Conservation (phyloP, 2,888 invertebrate species). For the Chaitophorus viminalis region DNA sequence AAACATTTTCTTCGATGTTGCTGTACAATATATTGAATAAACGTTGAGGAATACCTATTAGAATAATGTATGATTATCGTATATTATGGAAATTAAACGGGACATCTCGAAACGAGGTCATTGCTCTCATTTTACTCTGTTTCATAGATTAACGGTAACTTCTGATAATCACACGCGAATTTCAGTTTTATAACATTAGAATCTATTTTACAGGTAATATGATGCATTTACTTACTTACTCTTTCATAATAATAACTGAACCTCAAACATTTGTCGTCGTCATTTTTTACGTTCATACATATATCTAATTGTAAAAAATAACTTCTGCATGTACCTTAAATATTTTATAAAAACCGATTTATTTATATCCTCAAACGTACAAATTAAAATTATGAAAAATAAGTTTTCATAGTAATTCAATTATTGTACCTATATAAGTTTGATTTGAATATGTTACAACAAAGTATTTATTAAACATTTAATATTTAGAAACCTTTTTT, state of each 20-base stretch:
- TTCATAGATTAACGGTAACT: conserved; percentile 31
- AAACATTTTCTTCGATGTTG: neutral
- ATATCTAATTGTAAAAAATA: neutral
- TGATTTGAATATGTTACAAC: neutral
- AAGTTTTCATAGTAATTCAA: neutral
- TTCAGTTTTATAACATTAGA: neutral
- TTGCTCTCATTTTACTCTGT: conserved; percentile 36
- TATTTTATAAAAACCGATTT: neutral
- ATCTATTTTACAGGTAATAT: neutral
- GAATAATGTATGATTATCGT: conserved; percentile 16
- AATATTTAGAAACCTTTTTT: neutral
- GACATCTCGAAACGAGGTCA: conserved; percentile 47
- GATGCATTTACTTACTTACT: neutral
- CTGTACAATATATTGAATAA: neutral
- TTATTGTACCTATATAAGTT: neutral
- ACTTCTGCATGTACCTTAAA: neutral
- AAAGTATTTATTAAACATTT: neutral
- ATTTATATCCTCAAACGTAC: neutral
- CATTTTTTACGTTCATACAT: neutral
- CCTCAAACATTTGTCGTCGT: neutral
- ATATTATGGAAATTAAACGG: conserved; percentile 41
- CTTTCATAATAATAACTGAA: conserved; percentile 25
- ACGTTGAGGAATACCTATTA: neutral
- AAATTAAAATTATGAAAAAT: neutral
- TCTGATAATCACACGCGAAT: conserved; percentile 19